Conservation (phyloP, 2,113 vertebrate genomes). For the Aegotheles bennettii region DNA sequence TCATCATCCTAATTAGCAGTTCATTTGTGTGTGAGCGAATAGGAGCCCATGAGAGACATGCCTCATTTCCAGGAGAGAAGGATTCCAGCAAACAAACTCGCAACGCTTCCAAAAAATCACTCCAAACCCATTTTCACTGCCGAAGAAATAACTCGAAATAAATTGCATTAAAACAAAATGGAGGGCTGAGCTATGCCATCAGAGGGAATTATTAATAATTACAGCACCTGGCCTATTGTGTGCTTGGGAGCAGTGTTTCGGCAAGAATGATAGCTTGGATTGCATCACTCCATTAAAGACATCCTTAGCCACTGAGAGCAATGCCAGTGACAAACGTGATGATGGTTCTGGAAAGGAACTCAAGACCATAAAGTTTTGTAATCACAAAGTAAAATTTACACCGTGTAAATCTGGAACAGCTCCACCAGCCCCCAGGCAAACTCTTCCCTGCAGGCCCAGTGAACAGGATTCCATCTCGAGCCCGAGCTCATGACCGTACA, state of each 20-base stretch:
- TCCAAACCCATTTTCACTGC: not conserved
- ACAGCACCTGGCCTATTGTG: constrained; percentile 8
- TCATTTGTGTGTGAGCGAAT: constrained; percentile 13
- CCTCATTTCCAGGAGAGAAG: constrained; percentile 42
- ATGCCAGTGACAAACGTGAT: constrained; percentile 22
- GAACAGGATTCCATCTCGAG: not conserved
- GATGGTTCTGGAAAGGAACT: constrained; percentile 11
- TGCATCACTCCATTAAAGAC: constrained; percentile 8
- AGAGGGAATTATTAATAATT: constrained; percentile 42
- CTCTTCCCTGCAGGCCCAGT: not conserved
- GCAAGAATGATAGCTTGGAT: not conserved
- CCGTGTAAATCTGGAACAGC: not conserved
- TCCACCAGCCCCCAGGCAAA: not conserved
- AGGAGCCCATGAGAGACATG: constrained; percentile 16
- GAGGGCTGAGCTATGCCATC: not conserved
- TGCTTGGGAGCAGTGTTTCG: constrained; percentile 43
- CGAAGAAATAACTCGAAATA: not conserved
- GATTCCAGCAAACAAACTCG: constrained; percentile 29
- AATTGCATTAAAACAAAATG: constrained; percentile 22
- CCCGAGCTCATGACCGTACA: not conserved
- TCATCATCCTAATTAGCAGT: constrained; percentile 57
- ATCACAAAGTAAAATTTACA: not conserved
- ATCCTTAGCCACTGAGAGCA: constrained; percentile 10
- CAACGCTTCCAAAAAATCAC: not conserved
- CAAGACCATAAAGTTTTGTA: constrained; percentile 10